Conservation (phyloP, 2,888 invertebrate genomes). For the Metallyticus violacea region DNA sequence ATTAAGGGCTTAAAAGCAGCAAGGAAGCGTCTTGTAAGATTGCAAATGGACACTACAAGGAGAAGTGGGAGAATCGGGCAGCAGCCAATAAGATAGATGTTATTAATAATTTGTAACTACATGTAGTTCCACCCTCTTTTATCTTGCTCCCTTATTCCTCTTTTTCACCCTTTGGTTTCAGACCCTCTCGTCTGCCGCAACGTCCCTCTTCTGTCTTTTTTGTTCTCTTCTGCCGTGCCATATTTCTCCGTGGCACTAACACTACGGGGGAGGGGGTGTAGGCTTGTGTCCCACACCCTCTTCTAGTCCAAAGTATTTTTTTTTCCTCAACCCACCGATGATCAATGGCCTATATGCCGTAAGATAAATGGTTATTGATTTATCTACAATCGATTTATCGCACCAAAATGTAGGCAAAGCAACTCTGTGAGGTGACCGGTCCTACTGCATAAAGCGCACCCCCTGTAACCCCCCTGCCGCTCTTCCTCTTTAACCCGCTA, state of each 20-base stretch:
- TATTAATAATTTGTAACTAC: not conserved
- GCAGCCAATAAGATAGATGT: not conserved
- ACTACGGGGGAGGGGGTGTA: not conserved
- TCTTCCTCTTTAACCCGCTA: not conserved
- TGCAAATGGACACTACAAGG: too few species aligned
- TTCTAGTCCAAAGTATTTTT: not conserved
- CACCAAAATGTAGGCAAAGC: conserved; percentile 14
- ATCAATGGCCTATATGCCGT: conserved; percentile 19
- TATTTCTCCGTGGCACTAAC: conserved; percentile 25
- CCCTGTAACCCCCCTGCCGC: not conserved
- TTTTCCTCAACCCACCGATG: not conserved
- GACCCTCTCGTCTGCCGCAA: not conserved
- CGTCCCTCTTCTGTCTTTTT: not conserved
- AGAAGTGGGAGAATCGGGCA: not conserved
- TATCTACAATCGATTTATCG: conserved; percentile 22
- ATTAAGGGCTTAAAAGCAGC: too few species aligned
- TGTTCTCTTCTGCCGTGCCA: conserved; percentile 3
- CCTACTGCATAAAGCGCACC: not conserved
- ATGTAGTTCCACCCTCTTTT: not conserved
- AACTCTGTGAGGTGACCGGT: conserved; percentile 13
- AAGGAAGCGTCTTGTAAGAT: too few species aligned
- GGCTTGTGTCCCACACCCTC: not conserved
- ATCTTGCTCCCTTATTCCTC: not conserved
- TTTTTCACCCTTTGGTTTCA: not conserved
- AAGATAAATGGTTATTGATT: conserved; percentile 23